These are phyloP conservation scores for Tiliacea aurago DNA, from an alignment of 2,888 invertebrate genomes.

Conservation along the genomic window DNA sequence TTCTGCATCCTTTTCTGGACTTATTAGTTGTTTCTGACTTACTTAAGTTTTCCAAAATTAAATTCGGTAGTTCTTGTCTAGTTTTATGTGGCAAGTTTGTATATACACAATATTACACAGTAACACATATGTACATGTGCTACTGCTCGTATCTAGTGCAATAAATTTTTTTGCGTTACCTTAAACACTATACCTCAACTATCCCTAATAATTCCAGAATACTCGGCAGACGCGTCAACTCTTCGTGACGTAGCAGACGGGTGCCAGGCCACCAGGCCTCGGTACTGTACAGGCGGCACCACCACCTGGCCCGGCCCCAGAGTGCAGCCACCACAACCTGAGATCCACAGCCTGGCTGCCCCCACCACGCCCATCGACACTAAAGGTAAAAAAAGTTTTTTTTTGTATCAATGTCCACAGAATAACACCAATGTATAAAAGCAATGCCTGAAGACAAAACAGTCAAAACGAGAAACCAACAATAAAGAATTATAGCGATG, in stretches of 20 bases:
- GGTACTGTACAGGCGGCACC: conserved; percentile 90
- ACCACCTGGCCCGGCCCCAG: conserved; percentile 90
- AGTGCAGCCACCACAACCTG: conserved; percentile 86
- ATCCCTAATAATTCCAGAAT: conserved; percentile 75
- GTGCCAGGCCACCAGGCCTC: conserved; percentile 88
- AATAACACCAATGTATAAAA: background rate
- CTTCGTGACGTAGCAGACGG: conserved; percentile 89
- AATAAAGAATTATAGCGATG: background rate
- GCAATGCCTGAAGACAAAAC: background rate
- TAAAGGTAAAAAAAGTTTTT: conserved; percentile 80
- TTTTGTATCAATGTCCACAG: background rate
- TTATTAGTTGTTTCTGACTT: background rate
- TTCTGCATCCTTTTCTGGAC: background rate
- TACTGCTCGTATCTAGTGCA: background rate
- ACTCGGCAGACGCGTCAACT: conserved; percentile 87
- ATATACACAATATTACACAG: background rate
- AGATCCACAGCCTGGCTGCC: conserved; percentile 84
- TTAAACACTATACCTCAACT: background rate
- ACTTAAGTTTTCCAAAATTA: background rate
- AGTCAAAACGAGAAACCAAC: background rate
- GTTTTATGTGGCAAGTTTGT: background rate
- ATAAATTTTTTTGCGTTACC: too few species aligned
- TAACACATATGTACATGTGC: background rate
- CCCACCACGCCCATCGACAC: conserved; percentile 86
- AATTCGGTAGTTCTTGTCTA: background rate